Percentiles rank a stretch among this genome's conserved stretches.
Evolutionary conservation across 35 echinoderm and acorn worm species (phyloP).

Genomic region (Eucidaris tribuloides): DNA sequence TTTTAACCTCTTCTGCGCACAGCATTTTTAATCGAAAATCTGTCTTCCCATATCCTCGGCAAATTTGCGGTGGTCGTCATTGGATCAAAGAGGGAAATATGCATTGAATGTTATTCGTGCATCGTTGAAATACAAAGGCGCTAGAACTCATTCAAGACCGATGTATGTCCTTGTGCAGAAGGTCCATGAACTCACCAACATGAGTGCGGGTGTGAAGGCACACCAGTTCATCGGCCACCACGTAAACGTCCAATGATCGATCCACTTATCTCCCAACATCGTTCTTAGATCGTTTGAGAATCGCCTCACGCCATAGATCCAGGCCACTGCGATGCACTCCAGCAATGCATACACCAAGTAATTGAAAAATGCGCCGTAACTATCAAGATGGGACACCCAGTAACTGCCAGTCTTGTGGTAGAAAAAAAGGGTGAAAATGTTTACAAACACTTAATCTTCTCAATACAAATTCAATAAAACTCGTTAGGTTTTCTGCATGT

Average conservation of each 20-base stretch:
- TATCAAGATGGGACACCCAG: constrained; percentile 87
- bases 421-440: neutral
- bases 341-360: constrained; percentile 72
- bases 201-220: constrained; percentile 73
- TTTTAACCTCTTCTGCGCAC: too few species aligned
- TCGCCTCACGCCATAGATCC: constrained; percentile 90
- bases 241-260: constrained; percentile 63
- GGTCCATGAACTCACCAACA: constrained; percentile 65
- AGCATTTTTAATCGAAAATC: too few species aligned
- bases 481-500: too few species aligned
- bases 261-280: constrained; percentile 72
- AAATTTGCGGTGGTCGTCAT: too few species aligned
- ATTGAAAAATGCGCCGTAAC: constrained; percentile 83
- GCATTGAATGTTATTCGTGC: too few species aligned
- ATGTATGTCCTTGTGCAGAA: too few species aligned
- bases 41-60: too few species aligned
- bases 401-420: constrained; percentile 73
- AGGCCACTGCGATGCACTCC: constrained; percentile 73
- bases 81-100: too few species aligned
- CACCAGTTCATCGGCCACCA: constrained; percentile 93
- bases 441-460: neutral
- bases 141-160: too few species aligned
- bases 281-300: constrained; percentile 90
- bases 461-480: too few species aligned
- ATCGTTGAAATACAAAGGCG: too few species aligned